A percentile compares a stretch with the other conserved stretches of the same genome.
These are phyloP conservation scores for Philhelius pedissequus DNA, from an alignment of 2,888 invertebrate species.

Conservation along the genomic window DNA sequence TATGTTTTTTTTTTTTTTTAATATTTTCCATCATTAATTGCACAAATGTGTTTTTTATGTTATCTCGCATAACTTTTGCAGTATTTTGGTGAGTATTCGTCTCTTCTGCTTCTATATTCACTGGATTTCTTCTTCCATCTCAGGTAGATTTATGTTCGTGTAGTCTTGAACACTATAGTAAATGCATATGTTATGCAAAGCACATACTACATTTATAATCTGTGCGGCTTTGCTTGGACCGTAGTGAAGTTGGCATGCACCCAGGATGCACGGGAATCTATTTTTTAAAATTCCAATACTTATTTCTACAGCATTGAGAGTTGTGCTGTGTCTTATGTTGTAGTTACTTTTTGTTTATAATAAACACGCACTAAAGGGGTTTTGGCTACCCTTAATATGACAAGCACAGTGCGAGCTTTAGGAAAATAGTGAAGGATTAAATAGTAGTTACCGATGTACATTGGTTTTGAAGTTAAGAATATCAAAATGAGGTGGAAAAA, in stretches of 20 bases:
- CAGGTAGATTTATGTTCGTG: not conserved
- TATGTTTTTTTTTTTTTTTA: not conserved
- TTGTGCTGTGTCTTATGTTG: not conserved
- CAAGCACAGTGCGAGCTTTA: too few species aligned
- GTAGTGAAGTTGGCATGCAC: too few species aligned
- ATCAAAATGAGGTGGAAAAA: too few species aligned
- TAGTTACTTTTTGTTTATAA: not conserved
- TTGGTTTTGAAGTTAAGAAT: too few species aligned
- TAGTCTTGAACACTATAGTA: not conserved
- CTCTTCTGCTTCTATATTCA: not conserved
- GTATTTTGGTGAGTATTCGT: not conserved
- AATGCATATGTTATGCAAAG: not conserved
- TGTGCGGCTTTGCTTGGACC: not conserved
- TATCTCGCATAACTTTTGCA: not conserved
- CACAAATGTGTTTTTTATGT: not conserved
- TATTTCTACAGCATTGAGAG: too few species aligned
- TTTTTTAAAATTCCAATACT: too few species aligned
- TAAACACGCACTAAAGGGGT: too few species aligned
- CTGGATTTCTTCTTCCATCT: not conserved
- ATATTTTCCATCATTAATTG: not conserved
- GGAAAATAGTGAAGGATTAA: too few species aligned
- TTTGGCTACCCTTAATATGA: too few species aligned
- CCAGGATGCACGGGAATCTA: too few species aligned
- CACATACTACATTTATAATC: not conserved
- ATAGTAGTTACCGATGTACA: too few species aligned